Percentiles rank a stretch among this genome's conserved stretches.
These are phyloP conservation scores for Trissolcus basalis DNA, from an alignment of 1,140 invertebrate genomes.

Conservation along the genomic window DNA sequence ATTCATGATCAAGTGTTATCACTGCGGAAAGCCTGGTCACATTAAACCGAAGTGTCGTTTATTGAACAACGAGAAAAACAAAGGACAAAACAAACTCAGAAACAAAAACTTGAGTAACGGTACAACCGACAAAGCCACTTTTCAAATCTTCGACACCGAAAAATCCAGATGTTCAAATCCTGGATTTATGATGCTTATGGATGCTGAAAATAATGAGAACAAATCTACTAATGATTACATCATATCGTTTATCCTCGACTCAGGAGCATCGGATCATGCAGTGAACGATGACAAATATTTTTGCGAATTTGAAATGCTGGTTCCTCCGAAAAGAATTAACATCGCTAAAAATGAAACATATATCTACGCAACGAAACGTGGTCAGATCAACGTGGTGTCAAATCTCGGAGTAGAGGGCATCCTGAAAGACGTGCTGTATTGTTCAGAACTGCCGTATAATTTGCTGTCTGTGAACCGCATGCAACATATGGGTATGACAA, in stretches of 20 bases:
- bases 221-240: too few relatives aligned
- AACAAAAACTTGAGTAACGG: too few relatives aligned
- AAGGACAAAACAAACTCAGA: neutral
- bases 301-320: neutral
- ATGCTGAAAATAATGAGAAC: too few relatives aligned
- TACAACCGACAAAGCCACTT: too few relatives aligned
- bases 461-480: too few relatives aligned
- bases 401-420: neutral
- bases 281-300: neutral
- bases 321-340: neutral
- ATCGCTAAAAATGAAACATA: neutral
- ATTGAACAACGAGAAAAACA: neutral
- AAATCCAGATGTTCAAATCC: neutral
- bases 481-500: too few relatives aligned
- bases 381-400: neutral
- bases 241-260: neutral
- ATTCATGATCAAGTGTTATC: neutral
- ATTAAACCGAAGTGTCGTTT: neutral
- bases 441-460: neutral
- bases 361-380: neutral
- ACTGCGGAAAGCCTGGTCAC: neutral
- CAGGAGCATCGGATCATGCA: neutral
- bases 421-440: neutral
- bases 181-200: too few relatives aligned
- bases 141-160: too few relatives aligned